Conservation (phyloP, 1,140 invertebrate genomes). For the Drosophila parabipectinata region DNA sequence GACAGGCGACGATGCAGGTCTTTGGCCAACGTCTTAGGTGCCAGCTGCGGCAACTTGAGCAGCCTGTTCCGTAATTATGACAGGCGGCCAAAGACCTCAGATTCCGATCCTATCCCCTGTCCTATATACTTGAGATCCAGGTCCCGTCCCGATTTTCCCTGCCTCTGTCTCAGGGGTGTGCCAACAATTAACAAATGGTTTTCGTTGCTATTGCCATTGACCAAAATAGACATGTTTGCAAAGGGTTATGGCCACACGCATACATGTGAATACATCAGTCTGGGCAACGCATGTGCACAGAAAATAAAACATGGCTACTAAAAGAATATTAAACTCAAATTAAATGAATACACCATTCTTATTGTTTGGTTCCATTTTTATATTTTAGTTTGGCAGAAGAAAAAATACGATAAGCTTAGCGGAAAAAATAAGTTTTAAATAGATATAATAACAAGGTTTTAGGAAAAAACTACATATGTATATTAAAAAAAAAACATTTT, state of each 20-base stretch:
- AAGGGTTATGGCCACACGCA: conserved; percentile 33
- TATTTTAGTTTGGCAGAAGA: too few relatives aligned
- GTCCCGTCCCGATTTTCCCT: conserved; percentile 25
- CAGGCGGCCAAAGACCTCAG: conserved; percentile 33
- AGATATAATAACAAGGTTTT: too few relatives aligned
- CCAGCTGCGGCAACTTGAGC: conserved; percentile 51
- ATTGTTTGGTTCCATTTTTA: too few relatives aligned
- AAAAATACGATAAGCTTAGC: too few relatives aligned
- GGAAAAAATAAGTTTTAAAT: too few relatives aligned
- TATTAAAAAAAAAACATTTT: too few relatives aligned
- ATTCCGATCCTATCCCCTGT: conserved; percentile 7
- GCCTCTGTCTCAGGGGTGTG: conserved; percentile 39
- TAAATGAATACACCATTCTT: too few relatives aligned
- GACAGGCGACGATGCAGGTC: conserved; percentile 25
- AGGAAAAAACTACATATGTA: too few relatives aligned
- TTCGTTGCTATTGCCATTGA: conserved; percentile 32
- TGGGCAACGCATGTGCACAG: conserved; percentile 4
- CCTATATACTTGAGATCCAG: conserved; percentile 16
- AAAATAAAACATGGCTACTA: neutral
- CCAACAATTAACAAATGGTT: conserved; percentile 65
- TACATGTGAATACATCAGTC: conserved; percentile 7
- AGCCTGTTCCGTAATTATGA: conserved; percentile 66
- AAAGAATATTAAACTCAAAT: too few relatives aligned
- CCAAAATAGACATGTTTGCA: conserved; percentile 55
- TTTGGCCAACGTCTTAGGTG: conserved; percentile 35